Conservation (phyloP, 1,140 invertebrate genomes). For the Gryon sp. region DNA sequence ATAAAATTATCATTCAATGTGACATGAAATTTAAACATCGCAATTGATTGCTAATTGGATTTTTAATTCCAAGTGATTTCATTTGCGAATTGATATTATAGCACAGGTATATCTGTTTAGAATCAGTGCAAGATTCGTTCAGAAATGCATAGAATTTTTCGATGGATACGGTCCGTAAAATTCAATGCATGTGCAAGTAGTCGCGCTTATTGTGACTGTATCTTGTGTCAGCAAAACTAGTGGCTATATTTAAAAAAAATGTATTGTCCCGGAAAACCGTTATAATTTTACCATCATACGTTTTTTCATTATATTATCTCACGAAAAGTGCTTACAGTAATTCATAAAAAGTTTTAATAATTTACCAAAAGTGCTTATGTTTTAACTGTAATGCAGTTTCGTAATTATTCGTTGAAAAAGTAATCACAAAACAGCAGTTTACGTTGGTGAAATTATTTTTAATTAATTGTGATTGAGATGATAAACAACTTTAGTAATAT, state of each 20-base stretch:
- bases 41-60: neutral
- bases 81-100: conserved; percentile 27
- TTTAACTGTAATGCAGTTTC: too few species aligned
- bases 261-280: conserved; percentile 17
- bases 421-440: too few species aligned
- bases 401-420: too few species aligned
- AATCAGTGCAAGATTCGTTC: conserved; percentile 30
- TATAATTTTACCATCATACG: neutral
- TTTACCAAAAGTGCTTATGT: too few species aligned
- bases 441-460: too few species aligned
- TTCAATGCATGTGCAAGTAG: conserved; percentile 62
- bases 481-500: too few species aligned
- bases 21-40: too few species aligned
- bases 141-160: conserved; percentile 60
- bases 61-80: conserved; percentile 13
- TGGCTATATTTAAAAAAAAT: conserved; percentile 34
- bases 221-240: conserved; percentile 19
- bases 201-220: conserved; percentile 31
- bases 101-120: conserved; percentile 31
- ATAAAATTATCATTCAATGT: too few species aligned
- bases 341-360: too few species aligned
- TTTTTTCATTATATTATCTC: conserved; percentile 3
- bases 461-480: too few species aligned
- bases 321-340: too few species aligned
- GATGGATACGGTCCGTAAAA: conserved; percentile 51